These are phyloP conservation scores for Parapsyche elsis DNA, from an alignment of 1,140 invertebrate genomes.

Conservation along the genomic window DNA sequence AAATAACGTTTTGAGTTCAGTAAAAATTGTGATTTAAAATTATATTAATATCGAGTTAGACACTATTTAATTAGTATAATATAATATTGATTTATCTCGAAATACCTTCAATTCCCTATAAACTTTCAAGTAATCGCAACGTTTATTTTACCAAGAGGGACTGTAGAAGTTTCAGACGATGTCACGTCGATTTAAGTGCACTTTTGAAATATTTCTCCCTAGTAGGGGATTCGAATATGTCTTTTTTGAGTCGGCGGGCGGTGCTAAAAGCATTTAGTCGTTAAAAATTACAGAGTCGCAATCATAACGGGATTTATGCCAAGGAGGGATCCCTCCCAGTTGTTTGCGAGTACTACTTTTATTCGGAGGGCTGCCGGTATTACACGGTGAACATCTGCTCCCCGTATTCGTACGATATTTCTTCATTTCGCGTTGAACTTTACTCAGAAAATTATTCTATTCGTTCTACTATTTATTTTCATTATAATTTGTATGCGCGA, in stretches of 20 bases:
- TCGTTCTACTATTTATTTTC: constrained; percentile 25
- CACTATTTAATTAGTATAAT: too few species aligned
- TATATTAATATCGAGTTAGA: too few species aligned
- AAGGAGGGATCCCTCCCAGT: constrained; percentile 12
- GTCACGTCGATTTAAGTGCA: not conserved
- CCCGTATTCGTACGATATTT: constrained; percentile 49
- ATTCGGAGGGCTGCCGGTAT: constrained; percentile 19
- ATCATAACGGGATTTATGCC: constrained; percentile 56
- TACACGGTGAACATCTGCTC: constrained; percentile 51
- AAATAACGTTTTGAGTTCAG: too few species aligned
- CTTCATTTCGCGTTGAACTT: constrained; percentile 51
- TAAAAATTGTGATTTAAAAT: too few species aligned
- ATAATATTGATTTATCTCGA: too few species aligned
- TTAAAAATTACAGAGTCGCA: constrained; percentile 56
- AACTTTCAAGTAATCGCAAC: too few species aligned
- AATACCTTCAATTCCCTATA: too few species aligned
- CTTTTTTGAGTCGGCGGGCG: not conserved
- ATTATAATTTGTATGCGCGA: not conserved
- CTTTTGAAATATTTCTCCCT: not conserved
- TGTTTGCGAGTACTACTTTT: constrained; percentile 35
- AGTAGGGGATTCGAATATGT: too few species aligned
- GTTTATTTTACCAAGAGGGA: too few species aligned
- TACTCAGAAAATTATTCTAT: constrained; percentile 14
- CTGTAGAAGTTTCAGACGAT: too few species aligned
- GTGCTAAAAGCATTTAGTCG: constrained; percentile 57